These are phyloP conservation scores for Brachyrhaphis roseni DNA, from an alignment of 2,797 vertebrate genomes.

Conservation along the genomic window DNA sequence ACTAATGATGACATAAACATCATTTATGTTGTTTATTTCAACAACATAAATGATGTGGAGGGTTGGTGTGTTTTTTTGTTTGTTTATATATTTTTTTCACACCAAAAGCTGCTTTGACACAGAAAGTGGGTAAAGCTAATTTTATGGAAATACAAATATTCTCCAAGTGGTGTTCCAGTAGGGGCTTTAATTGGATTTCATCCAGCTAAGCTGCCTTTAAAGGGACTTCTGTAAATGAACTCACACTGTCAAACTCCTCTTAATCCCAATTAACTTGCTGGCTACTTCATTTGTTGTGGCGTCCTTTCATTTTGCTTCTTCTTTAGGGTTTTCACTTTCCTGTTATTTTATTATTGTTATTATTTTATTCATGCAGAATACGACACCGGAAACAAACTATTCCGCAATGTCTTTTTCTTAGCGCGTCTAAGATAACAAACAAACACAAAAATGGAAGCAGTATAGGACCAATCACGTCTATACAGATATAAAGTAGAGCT, in stretches of 20 bases:
- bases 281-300: background rate
- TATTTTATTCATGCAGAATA: no score
- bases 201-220: background rate
- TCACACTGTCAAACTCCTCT: background rate
- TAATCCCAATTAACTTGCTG: background rate
- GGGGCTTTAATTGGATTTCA: background rate
- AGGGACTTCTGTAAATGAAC: background rate
- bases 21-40: no score
- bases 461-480: background rate
- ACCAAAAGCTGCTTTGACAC: constrained; percentile 15
- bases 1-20: constrained; percentile 54
- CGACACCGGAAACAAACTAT: background rate
- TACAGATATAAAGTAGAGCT: background rate
- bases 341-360: background rate
- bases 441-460: background rate
- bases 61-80: background rate
- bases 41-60: background rate
- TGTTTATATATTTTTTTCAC: constrained; percentile 13
- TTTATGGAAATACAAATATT: constrained; percentile 2
- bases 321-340: background rate
- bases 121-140: constrained; percentile 6
- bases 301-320: background rate
- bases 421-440: background rate
- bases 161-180: constrained; percentile 27
- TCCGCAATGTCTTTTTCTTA: background rate